Evolutionary conservation across 2,888 invertebrate genomes (phyloP), one percentile per base, ranked within the genome.

Genomic region (Tenthredo notha): DNA sequence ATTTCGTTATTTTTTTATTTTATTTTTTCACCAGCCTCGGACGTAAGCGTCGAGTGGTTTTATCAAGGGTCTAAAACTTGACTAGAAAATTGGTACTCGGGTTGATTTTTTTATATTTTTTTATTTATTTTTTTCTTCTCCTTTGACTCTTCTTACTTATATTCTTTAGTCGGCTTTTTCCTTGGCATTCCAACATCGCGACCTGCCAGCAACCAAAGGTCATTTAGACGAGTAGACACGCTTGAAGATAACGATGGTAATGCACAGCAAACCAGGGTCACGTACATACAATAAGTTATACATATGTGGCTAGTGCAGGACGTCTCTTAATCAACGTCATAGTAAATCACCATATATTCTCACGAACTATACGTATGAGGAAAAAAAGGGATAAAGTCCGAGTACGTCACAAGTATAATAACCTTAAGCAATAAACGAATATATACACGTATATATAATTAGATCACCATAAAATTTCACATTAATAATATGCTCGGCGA

Each of bases 221-320:
- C 80, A 80, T 65, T 21, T 25, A 12, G 77, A 77, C 33, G 77
- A 77, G 77, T 10, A 47, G 77, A 77, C 80, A 65, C 40, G 65
- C 58, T 40, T 21, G 37, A 12, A 80, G 80, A 80, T 80, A 80
- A 80, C n/a, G 80, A 25, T 58, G 65, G 61, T 77, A 77, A 77
- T 77, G 77, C 77, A 77, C 37, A 80, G 80, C 80, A 29, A 80
- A 18, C 80, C 80, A 80, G 80, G 80, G 80, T 80, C 80, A 80
- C 80, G 80, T 61, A 54, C 54, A 58, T 43, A 40, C 61, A 29
- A 74, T 80, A 61, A 37, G 65, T 43, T 65, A 61, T 37, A 61
- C 61, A 40, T 61, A 25, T 54, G 80, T 80, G 58, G 15, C 80
- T 61, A 18, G 15, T 40, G 50, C 2, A 9, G 61, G 61, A 40